A percentile compares a stretch with the other conserved stretches of the same genome.
Conservation (phyloP, 2,113 vertebrate genomes). For the Rhabdomys dilectus region DNA sequence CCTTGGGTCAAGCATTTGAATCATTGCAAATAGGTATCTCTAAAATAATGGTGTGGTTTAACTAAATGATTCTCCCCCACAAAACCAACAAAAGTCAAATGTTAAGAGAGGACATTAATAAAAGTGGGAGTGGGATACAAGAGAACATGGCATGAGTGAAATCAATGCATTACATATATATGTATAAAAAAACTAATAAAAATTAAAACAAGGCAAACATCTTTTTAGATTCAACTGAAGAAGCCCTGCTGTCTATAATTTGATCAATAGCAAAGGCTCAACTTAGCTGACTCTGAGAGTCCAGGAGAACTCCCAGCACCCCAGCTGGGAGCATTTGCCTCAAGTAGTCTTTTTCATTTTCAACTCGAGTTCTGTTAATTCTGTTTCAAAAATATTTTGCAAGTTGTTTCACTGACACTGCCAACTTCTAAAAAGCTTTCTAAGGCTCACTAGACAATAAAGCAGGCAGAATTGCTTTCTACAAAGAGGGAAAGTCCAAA, state of each 20-base stretch:
- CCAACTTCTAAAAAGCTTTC: neutral
- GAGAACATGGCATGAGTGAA: too few species aligned
- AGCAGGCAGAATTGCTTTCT: neutral
- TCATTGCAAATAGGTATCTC: too few species aligned
- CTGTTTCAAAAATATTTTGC: neutral
- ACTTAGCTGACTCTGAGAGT: neutral
- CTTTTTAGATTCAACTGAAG: neutral
- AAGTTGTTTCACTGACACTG: neutral
- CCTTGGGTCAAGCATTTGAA: too few species aligned
- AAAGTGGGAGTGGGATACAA: neutral
- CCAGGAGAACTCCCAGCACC: neutral
- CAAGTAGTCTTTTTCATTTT: neutral
- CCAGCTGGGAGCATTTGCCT: too few species aligned
- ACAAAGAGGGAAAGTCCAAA: neutral
- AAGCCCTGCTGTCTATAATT: neutral
- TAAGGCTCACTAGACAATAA: neutral
- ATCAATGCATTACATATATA: neutral
- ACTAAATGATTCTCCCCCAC: neutral
- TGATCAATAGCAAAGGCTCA: neutral
- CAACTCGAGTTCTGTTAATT: neutral
- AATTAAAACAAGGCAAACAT: neutral
- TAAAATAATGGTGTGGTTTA: neutral
- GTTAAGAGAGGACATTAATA: neutral
- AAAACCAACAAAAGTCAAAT: neutral
- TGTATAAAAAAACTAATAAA: neutral